Conservation (phyloP, 2,113 vertebrate species). For the Ellobius talpinus region DNA sequence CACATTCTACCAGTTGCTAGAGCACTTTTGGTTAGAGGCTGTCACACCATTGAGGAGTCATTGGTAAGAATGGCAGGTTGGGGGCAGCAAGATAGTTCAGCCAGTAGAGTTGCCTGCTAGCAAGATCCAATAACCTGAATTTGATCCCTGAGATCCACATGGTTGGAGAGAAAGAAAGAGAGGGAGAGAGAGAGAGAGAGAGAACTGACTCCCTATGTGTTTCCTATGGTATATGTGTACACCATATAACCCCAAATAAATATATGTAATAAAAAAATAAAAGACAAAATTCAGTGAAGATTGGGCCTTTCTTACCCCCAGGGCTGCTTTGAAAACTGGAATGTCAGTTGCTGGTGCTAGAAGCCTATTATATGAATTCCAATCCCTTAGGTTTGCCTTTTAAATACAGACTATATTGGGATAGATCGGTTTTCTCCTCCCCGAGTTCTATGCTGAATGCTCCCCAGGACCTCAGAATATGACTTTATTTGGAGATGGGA, state of each 20-base stretch:
- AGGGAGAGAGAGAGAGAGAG: not conserved
- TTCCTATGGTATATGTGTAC: too few species aligned
- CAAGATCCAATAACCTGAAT: not conserved
- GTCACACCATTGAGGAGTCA: not conserved
- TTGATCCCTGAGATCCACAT: too few species aligned
- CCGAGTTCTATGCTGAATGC: not conserved
- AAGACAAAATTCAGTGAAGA: not conserved
- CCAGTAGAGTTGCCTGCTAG: accelerated
- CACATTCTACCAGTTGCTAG: slow-evolving; percentile 72
- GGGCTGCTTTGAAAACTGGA: not conserved
- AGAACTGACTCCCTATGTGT: not conserved
- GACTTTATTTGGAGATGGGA: not conserved
- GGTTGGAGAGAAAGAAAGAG: not conserved
- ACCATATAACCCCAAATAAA: not conserved
- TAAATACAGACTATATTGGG: not conserved
- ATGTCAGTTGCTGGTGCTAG: not conserved
- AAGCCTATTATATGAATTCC: not conserved
- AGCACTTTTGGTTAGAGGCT: slow-evolving; percentile 5
- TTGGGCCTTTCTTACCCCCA: not conserved
- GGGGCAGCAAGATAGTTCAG: not conserved
- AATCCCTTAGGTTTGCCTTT: not conserved
- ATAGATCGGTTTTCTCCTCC: not conserved
- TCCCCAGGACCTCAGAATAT: not conserved
- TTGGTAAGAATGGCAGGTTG: not conserved
- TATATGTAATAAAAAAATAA: not conserved